Conservation (phyloP, 2,888 invertebrate genomes). For the Spodoptera littoralis region DNA sequence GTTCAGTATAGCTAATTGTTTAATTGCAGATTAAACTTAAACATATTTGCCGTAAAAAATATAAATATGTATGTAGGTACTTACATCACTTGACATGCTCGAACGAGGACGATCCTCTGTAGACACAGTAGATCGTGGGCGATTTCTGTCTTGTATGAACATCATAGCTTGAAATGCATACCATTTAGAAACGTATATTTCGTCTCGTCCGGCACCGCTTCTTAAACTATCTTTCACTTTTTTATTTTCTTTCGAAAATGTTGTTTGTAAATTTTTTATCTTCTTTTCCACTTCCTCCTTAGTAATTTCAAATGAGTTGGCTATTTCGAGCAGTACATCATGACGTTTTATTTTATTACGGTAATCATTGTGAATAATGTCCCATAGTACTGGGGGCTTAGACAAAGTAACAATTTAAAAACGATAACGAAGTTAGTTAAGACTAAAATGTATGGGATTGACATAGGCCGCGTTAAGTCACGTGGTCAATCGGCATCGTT, state of each 20-base stretch:
- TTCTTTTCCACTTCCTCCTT: slow-evolving; percentile 52
- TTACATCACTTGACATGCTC: too few species aligned
- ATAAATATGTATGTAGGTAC: too few species aligned
- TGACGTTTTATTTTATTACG: slow-evolving; percentile 52
- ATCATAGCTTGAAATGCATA: slow-evolving; percentile 39
- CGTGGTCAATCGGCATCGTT: too few species aligned
- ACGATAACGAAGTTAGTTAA: too few species aligned
- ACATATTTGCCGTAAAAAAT: too few species aligned
- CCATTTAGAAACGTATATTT: slow-evolving; percentile 51
- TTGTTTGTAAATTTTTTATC: slow-evolving; percentile 51
- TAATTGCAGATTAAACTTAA: too few species aligned
- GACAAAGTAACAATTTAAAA: too few species aligned
- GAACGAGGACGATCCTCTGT: slow-evolving; percentile 48
- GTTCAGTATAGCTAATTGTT: too few species aligned
- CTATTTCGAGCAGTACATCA: slow-evolving; percentile 52
- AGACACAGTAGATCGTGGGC: slow-evolving; percentile 51
- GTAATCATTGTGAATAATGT: slow-evolving; percentile 54
- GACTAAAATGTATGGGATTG: too few species aligned
- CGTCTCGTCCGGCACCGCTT: slow-evolving; percentile 47
- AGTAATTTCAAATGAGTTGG: slow-evolving; percentile 51
- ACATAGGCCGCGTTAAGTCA: too few species aligned
- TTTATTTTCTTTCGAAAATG: slow-evolving; percentile 53
- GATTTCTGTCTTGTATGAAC: slow-evolving; percentile 53
- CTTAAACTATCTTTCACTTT: slow-evolving; percentile 47
- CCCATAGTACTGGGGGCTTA: slow-evolving; percentile 57